These are phyloP conservation scores for Scleropages formosus DNA, from an alignment of 2,797 vertebrate species.

Conservation along the genomic window DNA sequence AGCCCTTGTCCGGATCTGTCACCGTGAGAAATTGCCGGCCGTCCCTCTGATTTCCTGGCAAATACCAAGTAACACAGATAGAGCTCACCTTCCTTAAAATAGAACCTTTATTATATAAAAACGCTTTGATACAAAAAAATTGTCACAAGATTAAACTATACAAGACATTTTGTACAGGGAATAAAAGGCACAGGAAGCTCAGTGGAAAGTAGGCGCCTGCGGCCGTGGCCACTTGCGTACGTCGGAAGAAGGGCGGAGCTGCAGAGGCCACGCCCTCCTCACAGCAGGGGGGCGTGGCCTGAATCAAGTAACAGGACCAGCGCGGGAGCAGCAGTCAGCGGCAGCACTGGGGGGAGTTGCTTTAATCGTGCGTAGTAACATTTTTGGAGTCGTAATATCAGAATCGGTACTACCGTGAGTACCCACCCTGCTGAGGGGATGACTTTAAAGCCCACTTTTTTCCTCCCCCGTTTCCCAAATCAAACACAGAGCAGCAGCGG, in stretches of 20 bases:
- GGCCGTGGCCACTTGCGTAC: constrained; percentile 3
- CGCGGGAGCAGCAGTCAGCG: background rate
- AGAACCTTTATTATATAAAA: constrained; percentile 78
- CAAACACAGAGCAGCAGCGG: constrained; percentile 16
- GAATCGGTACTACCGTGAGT: background rate
- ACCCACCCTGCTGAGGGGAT: constrained; percentile 11
- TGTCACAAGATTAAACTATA: constrained; percentile 65
- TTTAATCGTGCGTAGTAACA: background rate
- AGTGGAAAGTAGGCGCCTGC: constrained; percentile 29
- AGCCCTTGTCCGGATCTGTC: constrained; percentile 8
- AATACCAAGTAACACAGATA: constrained; percentile 15
- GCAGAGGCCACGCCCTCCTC: background rate
- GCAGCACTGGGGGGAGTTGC: background rate
- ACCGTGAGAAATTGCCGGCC: constrained; percentile 9
- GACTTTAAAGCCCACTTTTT: constrained; percentile 19
- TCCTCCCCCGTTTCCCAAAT: background rate
- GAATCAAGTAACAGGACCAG: background rate
- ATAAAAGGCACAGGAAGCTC: constrained; percentile 44
- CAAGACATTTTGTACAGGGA: constrained; percentile 65
- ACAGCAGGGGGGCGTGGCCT: background rate
- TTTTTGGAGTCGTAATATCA: background rate
- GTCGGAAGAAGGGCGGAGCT: background rate
- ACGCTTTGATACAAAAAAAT: constrained; percentile 75
- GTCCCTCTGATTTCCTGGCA: background rate
- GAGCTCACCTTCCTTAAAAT: constrained; percentile 65